phyloP scores from a whole-genome alignment of 1,140 invertebrate species.

The Bombus impatiens region DNA sequence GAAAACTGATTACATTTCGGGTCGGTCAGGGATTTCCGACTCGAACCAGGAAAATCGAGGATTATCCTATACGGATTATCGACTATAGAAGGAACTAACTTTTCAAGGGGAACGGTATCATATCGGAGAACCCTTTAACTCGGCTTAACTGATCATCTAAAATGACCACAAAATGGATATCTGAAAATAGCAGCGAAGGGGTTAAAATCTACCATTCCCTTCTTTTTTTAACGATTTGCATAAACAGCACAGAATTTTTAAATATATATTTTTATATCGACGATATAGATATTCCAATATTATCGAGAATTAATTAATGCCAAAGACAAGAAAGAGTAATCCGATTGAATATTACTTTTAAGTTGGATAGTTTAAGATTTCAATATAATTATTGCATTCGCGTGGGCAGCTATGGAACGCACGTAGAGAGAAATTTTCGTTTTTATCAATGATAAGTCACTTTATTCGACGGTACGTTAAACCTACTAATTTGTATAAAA shows the following conservation, averaged over 20 bases:
- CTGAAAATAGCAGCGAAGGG: background rate
- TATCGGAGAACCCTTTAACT: background rate
- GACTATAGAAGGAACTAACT: constrained; percentile 2
- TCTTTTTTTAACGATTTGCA: background rate
- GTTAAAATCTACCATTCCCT: background rate
- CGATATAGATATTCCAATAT: too few species aligned
- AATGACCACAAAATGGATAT: background rate
- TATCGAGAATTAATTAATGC: too few species aligned
- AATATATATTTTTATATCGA: background rate
- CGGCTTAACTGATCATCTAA: background rate
- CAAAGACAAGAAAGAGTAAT: too few species aligned
- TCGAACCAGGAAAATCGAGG: constrained; percentile 28
- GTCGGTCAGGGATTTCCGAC: constrained; percentile 22
- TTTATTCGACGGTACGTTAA: background rate
- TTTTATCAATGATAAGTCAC: background rate
- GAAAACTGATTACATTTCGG: constrained; percentile 49
- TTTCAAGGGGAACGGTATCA: background rate
- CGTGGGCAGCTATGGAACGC: background rate
- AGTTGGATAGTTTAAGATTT: too few species aligned
- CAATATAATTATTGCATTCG: too few species aligned
- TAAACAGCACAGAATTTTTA: background rate
- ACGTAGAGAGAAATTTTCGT: background rate
- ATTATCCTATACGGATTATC: constrained; percentile 40
- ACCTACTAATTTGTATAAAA: background rate
- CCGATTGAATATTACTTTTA: too few species aligned